These are phyloP conservation scores for Pseudorectes ferrugineus DNA, from an alignment of 2,113 vertebrate species.

Conservation along the genomic window DNA sequence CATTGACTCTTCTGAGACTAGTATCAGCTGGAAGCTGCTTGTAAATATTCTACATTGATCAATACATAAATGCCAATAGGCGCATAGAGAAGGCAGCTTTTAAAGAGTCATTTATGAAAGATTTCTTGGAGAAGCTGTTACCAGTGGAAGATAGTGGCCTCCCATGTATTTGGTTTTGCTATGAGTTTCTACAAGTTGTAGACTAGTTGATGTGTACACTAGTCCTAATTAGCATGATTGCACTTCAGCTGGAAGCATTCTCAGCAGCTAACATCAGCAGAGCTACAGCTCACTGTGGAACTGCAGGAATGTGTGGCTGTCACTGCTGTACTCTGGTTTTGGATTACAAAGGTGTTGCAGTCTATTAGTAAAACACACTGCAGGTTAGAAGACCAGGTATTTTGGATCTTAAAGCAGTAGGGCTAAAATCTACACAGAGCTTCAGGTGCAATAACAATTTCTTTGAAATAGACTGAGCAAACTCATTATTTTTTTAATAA, in stretches of 20 bases:
- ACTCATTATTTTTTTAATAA: neutral
- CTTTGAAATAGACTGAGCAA: neutral
- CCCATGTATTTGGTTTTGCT: neutral
- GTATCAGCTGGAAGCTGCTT: neutral
- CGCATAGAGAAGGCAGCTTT: neutral
- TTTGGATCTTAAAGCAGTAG: neutral
- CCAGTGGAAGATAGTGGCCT: neutral
- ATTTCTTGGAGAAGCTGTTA: neutral
- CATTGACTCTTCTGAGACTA: neutral
- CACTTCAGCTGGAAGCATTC: neutral
- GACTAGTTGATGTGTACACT: neutral
- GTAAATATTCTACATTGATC: neutral
- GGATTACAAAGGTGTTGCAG: neutral
- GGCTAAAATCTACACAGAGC: neutral
- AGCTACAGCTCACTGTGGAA: neutral
- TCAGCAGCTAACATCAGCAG: neutral
- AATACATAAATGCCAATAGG: neutral
- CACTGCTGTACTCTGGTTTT: neutral
- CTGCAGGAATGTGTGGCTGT: neutral
- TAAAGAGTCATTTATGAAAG: conserved; percentile 7
- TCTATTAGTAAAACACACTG: neutral
- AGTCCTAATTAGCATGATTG: neutral
- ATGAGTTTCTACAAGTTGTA: neutral
- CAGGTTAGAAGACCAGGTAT: neutral
- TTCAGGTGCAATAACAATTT: neutral